Base-by-base conservation (phyloP, 2,888 invertebrate species). In the Odontocolon sp. region DNA sequence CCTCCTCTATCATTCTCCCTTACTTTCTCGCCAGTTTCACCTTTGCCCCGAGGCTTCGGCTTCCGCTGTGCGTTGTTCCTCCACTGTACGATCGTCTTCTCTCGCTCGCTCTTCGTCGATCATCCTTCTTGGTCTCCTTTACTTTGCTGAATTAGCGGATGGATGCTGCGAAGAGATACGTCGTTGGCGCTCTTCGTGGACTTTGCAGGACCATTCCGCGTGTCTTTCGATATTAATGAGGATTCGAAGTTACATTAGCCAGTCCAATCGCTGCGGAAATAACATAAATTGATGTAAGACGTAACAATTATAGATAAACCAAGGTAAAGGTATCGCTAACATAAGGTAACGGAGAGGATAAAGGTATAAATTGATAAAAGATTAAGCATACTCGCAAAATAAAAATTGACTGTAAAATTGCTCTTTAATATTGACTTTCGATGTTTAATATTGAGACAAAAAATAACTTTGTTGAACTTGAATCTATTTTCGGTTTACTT, bases 81-180 rank as follows among this genome's bases (percentile, higher is more conserved):
- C 14, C 26, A 2, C 42, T 2, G 16, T 14, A 5, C 59, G 9
- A 59, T 59, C 52, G 16, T 42, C 40, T 59, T 75, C 66, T 50
- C 69, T 75, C 70, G 52, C 73, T 73, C 73, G 59, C 66, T 73
- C 66, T 40, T 72, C 54, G 40, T 57, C 59, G 52, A 59, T 70
- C 67, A 68, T 74, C 56, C 45, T 33, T 68, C 61, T 59, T 50
- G 23, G 18, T 52, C 50, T 52, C 18, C 52, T 64, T 16, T 52
- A 59, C 57, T 66, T 64, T 52, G 57, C 26, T 6, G n/a, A n/a
- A n/a, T n/a, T n/a, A n/a, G n/a, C n/a, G n/a, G n/a, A n/a, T n/a
- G n/a, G n/a, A n/a, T n/a, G n/a, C n/a, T n/a, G n/a, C n/a, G n/a
- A n/a, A n/a, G 59, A 69, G n/a, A n/a, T n/a, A n/a, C n/a, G n/a